Percentiles rank a stretch among this genome's conserved stretches.
phyloP scores from a whole-genome alignment of 2,888 invertebrate species.

The Euzophera pinguis region DNA sequence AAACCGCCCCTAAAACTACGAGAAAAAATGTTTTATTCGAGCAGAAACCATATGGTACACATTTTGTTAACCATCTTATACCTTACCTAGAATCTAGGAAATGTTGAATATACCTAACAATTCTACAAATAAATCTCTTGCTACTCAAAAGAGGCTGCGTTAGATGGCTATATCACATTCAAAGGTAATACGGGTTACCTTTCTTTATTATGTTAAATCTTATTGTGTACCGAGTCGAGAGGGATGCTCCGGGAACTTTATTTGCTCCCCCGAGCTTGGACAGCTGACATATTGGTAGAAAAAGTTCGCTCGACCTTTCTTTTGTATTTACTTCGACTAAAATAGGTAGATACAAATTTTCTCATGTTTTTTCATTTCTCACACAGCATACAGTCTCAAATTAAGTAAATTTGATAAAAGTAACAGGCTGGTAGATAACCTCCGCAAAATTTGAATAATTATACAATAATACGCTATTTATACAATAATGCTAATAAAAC shows the following conservation, averaged over 20 bases:
- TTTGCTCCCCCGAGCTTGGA: slow-evolving; percentile 43
- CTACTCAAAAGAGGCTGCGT: not conserved
- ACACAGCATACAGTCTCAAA: too few relatives aligned
- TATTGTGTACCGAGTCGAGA: slow-evolving; percentile 36
- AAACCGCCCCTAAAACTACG: too few relatives aligned
- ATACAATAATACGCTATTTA: too few relatives aligned
- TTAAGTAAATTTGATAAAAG: too few relatives aligned
- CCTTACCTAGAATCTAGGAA: not conserved
- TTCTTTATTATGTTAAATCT: slow-evolving; percentile 65
- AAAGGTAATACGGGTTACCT: slow-evolving; percentile 21
- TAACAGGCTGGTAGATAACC: too few relatives aligned
- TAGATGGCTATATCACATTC: slow-evolving; percentile 11
- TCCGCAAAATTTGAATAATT: too few relatives aligned
- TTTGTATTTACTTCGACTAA: slow-evolving; percentile 42
- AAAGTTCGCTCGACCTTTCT: slow-evolving; percentile 48
- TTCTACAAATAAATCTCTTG: not conserved
- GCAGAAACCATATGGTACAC: too few relatives aligned
- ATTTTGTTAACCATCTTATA: too few relatives aligned
- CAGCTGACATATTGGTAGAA: slow-evolving; percentile 63
- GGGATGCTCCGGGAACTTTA: slow-evolving; percentile 25
- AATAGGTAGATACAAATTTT: too few relatives aligned
- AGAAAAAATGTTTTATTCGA: too few relatives aligned
- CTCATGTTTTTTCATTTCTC: too few relatives aligned
- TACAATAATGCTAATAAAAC: too few relatives aligned
- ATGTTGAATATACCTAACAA: not conserved